Percentiles rank a stretch among this genome's conserved stretches.
Evolutionary conservation across 2,113 vertebrate species (phyloP).

Genomic region (Theristicus caerulescens): DNA sequence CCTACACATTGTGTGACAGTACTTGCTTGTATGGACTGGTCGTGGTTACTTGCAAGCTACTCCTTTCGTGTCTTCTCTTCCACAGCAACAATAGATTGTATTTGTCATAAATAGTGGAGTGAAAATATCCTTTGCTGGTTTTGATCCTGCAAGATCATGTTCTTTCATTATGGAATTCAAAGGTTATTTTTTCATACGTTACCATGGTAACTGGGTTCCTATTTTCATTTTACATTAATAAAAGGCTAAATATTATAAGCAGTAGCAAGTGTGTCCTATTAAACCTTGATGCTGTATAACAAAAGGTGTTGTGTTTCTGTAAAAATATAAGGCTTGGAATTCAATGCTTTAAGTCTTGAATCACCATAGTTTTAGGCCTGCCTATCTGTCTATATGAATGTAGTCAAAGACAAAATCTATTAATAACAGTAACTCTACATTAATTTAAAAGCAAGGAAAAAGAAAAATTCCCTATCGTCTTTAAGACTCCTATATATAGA

Average conservation of each 20-base stretch:
- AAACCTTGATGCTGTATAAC: neutral
- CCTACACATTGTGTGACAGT: neutral
- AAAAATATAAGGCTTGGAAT: neutral
- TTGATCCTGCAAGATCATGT: constrained; percentile 21
- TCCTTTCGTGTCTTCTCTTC: neutral
- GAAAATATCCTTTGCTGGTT: neutral
- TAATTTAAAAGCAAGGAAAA: neutral
- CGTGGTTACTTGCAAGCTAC: neutral
- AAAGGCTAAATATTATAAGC: constrained; percentile 30
- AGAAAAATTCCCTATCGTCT: neutral
- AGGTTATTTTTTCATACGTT: constrained; percentile 2
- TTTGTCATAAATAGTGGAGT: neutral
- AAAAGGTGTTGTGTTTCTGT: neutral
- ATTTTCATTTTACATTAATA: constrained; percentile 42
- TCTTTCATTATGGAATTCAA: constrained; percentile 33
- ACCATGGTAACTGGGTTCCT: constrained; percentile 46
- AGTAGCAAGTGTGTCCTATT: constrained; percentile 5
- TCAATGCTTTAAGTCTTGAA: neutral
- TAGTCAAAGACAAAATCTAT: neutral
- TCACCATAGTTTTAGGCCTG: neutral
- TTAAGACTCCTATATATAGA: neutral
- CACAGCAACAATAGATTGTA: neutral
- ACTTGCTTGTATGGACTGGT: neutral
- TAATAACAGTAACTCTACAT: neutral
- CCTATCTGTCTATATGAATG: neutral